Conservation (phyloP, 2,113 vertebrate species). For the Myotis lucifugus region DNA sequence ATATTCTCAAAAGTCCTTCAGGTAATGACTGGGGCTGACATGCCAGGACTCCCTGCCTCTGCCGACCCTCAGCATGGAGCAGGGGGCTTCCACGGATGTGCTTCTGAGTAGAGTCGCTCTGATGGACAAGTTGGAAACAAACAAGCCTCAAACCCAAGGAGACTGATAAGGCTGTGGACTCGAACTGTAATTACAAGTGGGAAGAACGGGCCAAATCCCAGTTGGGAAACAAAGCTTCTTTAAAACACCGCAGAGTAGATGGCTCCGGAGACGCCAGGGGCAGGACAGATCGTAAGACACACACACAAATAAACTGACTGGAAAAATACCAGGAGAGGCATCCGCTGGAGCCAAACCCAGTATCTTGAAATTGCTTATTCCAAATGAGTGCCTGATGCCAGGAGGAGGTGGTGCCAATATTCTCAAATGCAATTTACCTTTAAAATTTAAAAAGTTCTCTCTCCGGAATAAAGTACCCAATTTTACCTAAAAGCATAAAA, state of each 20-base stretch:
- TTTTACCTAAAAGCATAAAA: neutral
- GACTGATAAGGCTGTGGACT: neutral
- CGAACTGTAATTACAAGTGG: neutral
- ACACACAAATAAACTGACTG: neutral
- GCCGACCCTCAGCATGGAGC: neutral
- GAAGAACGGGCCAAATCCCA: neutral
- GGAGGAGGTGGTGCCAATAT: neutral
- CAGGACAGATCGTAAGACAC: neutral
- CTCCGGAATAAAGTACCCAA: neutral
- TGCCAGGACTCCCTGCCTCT: neutral
- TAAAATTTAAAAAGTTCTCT: neutral
- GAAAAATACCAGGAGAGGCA: neutral
- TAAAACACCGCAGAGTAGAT: neutral
- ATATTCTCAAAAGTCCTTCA: neutral
- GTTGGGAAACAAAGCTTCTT: neutral
- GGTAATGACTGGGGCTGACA: rapidly evolving
- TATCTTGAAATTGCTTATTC: neutral
- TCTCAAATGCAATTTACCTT: neutral
- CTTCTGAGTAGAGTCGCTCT: neutral
- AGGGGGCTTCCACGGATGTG: neutral
- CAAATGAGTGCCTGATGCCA: neutral
- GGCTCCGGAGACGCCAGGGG: neutral
- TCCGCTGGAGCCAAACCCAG: neutral
- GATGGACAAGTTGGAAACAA: neutral
- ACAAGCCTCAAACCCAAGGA: neutral